Evolutionary conservation across 1,140 invertebrate species (phyloP), one percentile per base, ranked within the genome.

Genomic region (Saccostrea cuccullata): DNA sequence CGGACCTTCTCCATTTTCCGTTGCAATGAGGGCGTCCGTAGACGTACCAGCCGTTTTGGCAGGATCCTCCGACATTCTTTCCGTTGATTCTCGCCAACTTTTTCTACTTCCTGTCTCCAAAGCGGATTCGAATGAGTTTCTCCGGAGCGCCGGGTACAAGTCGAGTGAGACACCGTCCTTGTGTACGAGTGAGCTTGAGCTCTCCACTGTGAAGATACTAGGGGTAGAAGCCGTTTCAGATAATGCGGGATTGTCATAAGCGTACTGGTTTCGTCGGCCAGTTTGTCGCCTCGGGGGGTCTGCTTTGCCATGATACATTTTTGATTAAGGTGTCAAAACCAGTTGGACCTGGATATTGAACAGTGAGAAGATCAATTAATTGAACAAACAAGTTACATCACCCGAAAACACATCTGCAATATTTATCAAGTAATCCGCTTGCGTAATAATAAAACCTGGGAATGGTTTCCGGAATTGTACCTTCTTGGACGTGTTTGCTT

Each of bases 21-120:
- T 55, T 3, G 26, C 55, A 47, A 91, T 58, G 15, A 91, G 55
- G 56, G 82, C 90, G 67, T 89, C 89, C 17, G 89, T 91, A 4
- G 90, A 91, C 70, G 88, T 86, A 13, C 86, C 89, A 12, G 64
- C 87, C 82, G 70, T 82, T 60, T 82, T 82, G 12, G 30, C 47
- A 17, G 70, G 58, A 13, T 88, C 73, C 8, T 70, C 67, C 8
- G 82, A 87, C 17, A 83, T 84, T 20, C 30, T 40, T 36, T 86
- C 85, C 3, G 86, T 36, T 6, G n/a, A 77, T 55, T 85, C 67
- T 23, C 87, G 40, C 20, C 67, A 70, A 47, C 40, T 86, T 40
- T 55, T 55, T 15, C 77, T 58, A 83, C 86, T 87, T 15, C 87
- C 85, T 26, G 84, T 58, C 17, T 88, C 87, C 84, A 88, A 60